Base-by-base conservation (phyloP, 2,888 invertebrate genomes). In the Drosophila falleni region DNA sequence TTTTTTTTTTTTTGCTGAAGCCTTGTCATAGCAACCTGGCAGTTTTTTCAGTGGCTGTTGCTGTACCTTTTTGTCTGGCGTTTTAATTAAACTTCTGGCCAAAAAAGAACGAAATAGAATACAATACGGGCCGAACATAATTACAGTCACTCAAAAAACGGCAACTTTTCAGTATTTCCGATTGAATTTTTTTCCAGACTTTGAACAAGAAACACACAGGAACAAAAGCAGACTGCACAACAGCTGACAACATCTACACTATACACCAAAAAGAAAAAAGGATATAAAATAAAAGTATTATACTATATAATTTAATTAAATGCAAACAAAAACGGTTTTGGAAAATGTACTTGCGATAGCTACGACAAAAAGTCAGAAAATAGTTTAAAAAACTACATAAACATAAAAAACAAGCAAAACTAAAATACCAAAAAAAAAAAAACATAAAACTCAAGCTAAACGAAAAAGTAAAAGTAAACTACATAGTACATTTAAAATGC, bases 311-410 rank as follows among this genome's bases (percentile, higher is more conserved):
- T 87, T 89, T 87, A 86, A 89, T 86, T 82, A 86, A 87, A 89
- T 85, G 81, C 88, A 82, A 89, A 87, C 86, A 89, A 87, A 89
- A 87, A 89, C 85, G 90, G 89, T 89, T 85, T 89, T 89, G 89
- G 84, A 89, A 89, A 87, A 89, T 89, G 89, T 89, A 89, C 90
- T 89, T 89, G 89, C 89, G 80, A 89, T 82, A 87, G 80, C 74
- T 71, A 80, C 74, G 77, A 81, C 76, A 81, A 49, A 74, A 80
- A 75, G 76, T 76, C 78, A 65, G 44, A 64, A 88, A 89, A 81
- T 73, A 71, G 80, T 76, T 75, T 85, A 65, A 74, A 83, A 87
- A 81, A 81, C 86, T 89, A 89, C 76, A 72, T 73, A 83, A 74
- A 62, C 65, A 75, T 35, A 44, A 23, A 54, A 62, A 13, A 75